Evolutionary conservation across 2,888 invertebrate species (phyloP).

Genomic region (Hydroisotoma schaefferi): DNA sequence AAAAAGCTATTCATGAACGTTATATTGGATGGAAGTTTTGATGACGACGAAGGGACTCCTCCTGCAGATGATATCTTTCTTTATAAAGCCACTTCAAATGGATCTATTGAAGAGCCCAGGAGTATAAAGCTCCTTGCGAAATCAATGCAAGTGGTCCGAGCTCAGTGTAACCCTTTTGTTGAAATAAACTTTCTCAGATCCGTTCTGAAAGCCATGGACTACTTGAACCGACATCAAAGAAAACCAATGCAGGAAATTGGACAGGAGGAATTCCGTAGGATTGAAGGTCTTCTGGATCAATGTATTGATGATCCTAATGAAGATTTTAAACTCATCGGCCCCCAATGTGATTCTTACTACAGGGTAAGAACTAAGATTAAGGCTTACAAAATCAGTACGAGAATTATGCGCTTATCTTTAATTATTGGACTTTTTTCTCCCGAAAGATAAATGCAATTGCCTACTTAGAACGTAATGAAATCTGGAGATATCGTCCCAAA

Average conservation of each 20-base stretch:
- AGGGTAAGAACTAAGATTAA: background rate
- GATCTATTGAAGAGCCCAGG: slow-evolving; percentile 3
- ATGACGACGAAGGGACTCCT: slow-evolving; percentile 10
- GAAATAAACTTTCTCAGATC: slow-evolving; percentile 26
- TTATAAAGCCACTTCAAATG: too few relatives aligned
- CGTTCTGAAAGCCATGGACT: slow-evolving; percentile 28
- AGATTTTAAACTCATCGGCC: background rate
- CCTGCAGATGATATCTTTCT: background rate
- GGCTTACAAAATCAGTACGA: too few relatives aligned
- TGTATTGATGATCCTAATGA: background rate
- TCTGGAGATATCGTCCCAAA: slow-evolving; percentile 11
- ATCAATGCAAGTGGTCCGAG: slow-evolving; percentile 24
- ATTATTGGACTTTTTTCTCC: background rate
- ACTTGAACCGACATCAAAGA: slow-evolving; percentile 12
- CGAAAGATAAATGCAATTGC: background rate
- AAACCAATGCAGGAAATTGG: slow-evolving; percentile 22
- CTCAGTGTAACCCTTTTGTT: slow-evolving; percentile 25
- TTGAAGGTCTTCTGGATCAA: background rate
- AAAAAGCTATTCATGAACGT: background rate
- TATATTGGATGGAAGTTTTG: background rate
- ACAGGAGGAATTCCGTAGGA: slow-evolving; percentile 3
- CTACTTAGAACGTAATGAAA: background rate
- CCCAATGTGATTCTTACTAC: background rate
- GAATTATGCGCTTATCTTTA: too few relatives aligned
- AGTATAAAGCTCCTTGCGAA: slow-evolving; percentile 24